Evolutionary conservation across 2,888 invertebrate genomes (phyloP).

Genomic region (Lepidochrysops patricia): DNA sequence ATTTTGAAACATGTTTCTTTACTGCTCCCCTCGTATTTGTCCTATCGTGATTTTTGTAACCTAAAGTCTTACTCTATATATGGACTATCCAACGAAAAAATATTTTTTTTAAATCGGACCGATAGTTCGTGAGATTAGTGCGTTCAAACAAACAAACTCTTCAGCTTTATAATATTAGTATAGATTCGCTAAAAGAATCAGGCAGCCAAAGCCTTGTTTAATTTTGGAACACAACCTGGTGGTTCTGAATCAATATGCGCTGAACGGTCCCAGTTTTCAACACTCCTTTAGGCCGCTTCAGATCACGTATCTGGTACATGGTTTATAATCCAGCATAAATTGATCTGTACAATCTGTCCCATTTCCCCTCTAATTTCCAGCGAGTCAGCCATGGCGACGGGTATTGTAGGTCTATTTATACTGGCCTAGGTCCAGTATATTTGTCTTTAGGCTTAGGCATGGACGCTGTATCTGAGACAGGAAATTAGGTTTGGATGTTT

Average conservation of each 20-base stretch:
- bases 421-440: conserved; percentile 46
- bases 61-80: no score
- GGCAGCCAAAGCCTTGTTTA: background rate
- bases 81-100: no score
- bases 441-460: conserved; percentile 62
- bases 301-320: conserved; percentile 16
- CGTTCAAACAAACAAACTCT: no score
- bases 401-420: conserved; percentile 30
- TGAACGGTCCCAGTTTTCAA: conserved; percentile 23
- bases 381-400: conserved; percentile 15
- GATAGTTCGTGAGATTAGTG: no score
- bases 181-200: no score
- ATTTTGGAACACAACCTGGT: background rate
- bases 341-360: conserved; percentile 21
- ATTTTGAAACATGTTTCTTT: no score
- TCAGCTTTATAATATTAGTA: no score
- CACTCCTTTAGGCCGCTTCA: conserved; percentile 23
- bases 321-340: conserved; percentile 16
- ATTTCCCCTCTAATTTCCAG: conserved; percentile 18
- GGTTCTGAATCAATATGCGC: conserved; percentile 16
- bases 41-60: no score
- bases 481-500: conserved; percentile 72
- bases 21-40: no score
- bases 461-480: conserved; percentile 64
- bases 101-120: no score